phyloP scores from a whole-genome alignment of 2,797 vertebrate species.

The Cuculus canorus region DNA sequence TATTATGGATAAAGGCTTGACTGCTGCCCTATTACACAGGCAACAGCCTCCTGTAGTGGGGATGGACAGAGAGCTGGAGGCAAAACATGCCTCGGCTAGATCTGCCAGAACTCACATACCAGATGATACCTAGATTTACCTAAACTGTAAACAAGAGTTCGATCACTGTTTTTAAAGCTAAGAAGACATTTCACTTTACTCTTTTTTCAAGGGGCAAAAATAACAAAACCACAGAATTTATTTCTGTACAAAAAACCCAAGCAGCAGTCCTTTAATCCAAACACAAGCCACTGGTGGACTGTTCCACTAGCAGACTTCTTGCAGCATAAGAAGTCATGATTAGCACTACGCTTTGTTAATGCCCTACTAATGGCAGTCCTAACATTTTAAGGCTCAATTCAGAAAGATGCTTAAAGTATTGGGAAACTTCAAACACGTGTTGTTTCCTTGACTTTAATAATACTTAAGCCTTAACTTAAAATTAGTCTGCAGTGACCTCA shows the following conservation, averaged over 20 bases:
- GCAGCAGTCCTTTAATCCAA: neutral
- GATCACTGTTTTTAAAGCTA: neutral
- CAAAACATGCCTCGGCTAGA: neutral
- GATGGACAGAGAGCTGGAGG: neutral
- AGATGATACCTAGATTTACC: neutral
- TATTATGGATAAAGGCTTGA: neutral
- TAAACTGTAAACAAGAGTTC: neutral
- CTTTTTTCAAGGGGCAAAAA: neutral
- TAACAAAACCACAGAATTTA: neutral
- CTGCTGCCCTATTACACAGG: neutral
- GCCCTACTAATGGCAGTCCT: neutral
- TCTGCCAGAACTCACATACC: neutral
- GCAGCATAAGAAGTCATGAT: neutral
- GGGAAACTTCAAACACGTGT: neutral
- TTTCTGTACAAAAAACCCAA: neutral
- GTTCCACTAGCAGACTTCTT: neutral
- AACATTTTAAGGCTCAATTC: neutral
- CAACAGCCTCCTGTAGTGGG: neutral
- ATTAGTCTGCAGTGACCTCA: neutral
- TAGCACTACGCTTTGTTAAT: neutral
- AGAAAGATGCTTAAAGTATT: neutral
- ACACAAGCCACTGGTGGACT: neutral
- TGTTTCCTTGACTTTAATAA: neutral
- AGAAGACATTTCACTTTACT: neutral
- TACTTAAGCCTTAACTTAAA: neutral